Percentiles rank a stretch among this genome's conserved stretches.
Evolutionary conservation across 1,140 invertebrate genomes (phyloP).

Genomic region (Calephelis virginiensis): DNA sequence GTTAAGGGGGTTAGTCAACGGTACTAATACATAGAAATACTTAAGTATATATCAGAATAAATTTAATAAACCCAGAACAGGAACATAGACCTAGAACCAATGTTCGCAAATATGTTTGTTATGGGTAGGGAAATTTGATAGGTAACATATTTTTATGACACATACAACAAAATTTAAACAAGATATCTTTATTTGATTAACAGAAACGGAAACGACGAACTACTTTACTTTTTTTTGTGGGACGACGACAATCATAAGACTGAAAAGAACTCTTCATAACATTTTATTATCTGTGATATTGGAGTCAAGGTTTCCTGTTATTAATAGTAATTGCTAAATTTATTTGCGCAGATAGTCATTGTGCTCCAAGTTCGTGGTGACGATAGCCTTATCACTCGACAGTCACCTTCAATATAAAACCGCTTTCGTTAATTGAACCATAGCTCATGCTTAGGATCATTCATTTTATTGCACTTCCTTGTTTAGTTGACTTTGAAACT

Average conservation of each 20-base stretch:
- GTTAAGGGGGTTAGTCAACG: too few relatives aligned
- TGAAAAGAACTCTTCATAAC: slow-evolving; percentile 1
- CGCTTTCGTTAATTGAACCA: slow-evolving; percentile 10
- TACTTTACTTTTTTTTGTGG: too few relatives aligned
- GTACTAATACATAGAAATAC: too few relatives aligned
- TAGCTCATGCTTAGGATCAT: background rate
- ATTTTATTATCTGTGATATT: slow-evolving; percentile 12
- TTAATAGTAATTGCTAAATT: slow-evolving; percentile 16
- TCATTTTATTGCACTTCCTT: background rate
- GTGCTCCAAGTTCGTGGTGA: background rate
- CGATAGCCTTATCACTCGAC: background rate
- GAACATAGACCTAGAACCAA: too few relatives aligned
- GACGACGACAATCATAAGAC: background rate
- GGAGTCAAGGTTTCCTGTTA: slow-evolving; percentile 11
- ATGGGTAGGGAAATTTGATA: too few relatives aligned
- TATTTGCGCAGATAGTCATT: slow-evolving; percentile 6
- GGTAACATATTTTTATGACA: too few relatives aligned
- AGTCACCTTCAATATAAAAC: slow-evolving; percentile 17
- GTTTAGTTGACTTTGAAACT: background rate
- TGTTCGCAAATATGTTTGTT: too few relatives aligned
- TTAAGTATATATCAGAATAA: too few relatives aligned
- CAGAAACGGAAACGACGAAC: too few relatives aligned
- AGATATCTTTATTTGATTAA: too few relatives aligned
- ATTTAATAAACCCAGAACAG: too few relatives aligned
- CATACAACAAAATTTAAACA: too few relatives aligned